These are phyloP conservation scores for Metopia argyrocephala DNA, from an alignment of 2,888 invertebrate species.

Conservation along the genomic window DNA sequence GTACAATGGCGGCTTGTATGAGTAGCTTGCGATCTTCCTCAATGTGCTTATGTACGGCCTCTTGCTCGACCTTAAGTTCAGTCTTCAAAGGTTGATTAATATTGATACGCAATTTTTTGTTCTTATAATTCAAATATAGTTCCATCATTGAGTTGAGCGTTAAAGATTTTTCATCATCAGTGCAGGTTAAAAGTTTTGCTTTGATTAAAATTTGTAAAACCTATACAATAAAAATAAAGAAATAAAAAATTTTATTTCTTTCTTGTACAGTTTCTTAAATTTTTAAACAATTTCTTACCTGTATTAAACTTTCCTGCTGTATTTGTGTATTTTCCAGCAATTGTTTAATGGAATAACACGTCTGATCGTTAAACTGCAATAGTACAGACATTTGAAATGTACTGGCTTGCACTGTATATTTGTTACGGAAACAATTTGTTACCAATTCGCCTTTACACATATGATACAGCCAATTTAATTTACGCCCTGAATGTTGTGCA, in stretches of 20 bases:
- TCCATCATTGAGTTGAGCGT: constrained; percentile 86
- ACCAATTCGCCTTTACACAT: constrained; percentile 98
- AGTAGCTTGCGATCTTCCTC: constrained; percentile 99
- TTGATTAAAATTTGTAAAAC: constrained; percentile 96
- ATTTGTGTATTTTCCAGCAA: constrained; percentile 87
- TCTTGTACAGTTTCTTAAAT: not conserved
- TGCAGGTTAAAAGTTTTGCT: constrained; percentile 90
- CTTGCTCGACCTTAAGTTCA: constrained; percentile 97
- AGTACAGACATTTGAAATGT: constrained; percentile 99
- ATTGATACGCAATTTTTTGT: constrained; percentile 98
- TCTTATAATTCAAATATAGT: constrained; percentile 89
- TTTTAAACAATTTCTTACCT: constrained; percentile 76
- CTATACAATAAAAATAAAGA: constrained; percentile 19
- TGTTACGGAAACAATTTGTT: constrained; percentile 96
- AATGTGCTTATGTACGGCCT: constrained; percentile 98
- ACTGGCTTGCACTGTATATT: constrained; percentile 84
- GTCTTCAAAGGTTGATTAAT: constrained; percentile 99
- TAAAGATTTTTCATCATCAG: constrained; percentile 88
- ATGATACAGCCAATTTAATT: constrained; percentile 98
- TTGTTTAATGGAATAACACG: constrained; percentile 92
- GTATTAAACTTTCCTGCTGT: constrained; percentile 78
- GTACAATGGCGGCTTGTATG: constrained; percentile 94
- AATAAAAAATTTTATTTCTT: not conserved
- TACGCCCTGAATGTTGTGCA: constrained; percentile 96
- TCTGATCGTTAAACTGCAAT: constrained; percentile 95